Conservation (phyloP, 2,113 vertebrate genomes). For the Gopherus evgoodei region DNA sequence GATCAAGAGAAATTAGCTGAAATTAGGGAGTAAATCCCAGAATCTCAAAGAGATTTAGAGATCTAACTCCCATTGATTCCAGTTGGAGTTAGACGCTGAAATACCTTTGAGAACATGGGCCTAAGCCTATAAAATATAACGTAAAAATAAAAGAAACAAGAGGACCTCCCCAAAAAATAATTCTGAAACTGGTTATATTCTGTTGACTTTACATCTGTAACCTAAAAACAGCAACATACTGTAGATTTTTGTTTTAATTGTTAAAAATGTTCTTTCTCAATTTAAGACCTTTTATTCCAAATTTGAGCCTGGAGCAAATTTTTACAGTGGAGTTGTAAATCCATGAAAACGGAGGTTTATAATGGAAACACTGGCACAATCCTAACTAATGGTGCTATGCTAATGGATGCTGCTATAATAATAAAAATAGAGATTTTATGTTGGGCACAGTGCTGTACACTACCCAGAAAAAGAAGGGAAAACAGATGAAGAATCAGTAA, state of each 20-base stretch:
- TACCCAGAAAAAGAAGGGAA: background rate
- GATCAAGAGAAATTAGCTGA: background rate
- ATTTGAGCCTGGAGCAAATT: conserved; percentile 70
- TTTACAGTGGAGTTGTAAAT: conserved; percentile 77
- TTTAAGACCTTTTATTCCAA: conserved; percentile 65
- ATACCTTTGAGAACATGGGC: background rate
- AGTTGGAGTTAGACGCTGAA: background rate
- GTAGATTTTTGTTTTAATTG: conserved; percentile 59
- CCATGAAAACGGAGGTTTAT: conserved; percentile 72
- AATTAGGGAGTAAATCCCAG: background rate
- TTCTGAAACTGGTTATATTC: conserved; percentile 37
- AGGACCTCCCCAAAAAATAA: background rate
- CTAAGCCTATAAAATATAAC: conserved; percentile 1
- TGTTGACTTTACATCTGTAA: conserved; percentile 34
- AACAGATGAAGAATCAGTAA: conserved; percentile 30
- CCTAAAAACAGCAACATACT: conserved; percentile 56
- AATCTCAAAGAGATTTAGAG: background rate
- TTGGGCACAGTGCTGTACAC: conserved; percentile 51
- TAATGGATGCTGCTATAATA: conserved; percentile 50
- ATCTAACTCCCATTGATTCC: background rate
- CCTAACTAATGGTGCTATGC: conserved; percentile 50
- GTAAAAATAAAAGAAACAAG: background rate
- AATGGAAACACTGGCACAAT: conserved; percentile 74
- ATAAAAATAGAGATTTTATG: conserved; percentile 18
- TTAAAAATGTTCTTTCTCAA: conserved; percentile 67